Evolutionary conservation across 1,140 invertebrate genomes (phyloP).

Genomic region (Maniola jurtina): DNA sequence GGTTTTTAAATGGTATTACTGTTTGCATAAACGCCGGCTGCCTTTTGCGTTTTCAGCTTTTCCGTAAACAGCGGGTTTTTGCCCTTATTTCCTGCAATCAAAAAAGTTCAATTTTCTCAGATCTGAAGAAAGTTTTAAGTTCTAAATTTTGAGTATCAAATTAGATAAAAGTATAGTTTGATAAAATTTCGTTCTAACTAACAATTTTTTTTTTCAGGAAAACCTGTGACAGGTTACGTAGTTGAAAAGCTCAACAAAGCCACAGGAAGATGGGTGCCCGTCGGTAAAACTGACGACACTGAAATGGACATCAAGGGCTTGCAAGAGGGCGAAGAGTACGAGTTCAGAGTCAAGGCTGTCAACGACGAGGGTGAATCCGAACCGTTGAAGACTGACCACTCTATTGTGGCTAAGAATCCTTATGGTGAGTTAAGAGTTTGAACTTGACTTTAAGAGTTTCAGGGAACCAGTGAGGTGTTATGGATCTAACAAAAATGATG

Average conservation of each 20-base stretch:
- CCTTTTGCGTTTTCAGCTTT: too few relatives aligned
- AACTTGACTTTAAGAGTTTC: too few relatives aligned
- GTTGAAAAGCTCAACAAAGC: slow-evolving; percentile 97
- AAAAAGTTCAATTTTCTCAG: background rate
- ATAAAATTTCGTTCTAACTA: background rate
- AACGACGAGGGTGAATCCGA: slow-evolving; percentile 99
- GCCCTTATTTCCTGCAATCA: too few relatives aligned
- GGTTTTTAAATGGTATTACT: too few relatives aligned
- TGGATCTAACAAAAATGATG: too few relatives aligned
- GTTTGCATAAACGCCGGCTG: too few relatives aligned
- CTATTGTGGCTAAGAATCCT: slow-evolving; percentile 95
- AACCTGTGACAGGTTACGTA: slow-evolving; percentile 96
- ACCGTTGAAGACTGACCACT: slow-evolving; percentile 92
- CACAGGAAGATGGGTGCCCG: slow-evolving; percentile 96
- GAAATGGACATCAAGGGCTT: slow-evolving; percentile 95
- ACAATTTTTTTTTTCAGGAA: slow-evolving; percentile 57
- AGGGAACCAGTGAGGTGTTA: too few relatives aligned
- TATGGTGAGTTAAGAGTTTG: slow-evolving; percentile 82
- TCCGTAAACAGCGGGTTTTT: too few relatives aligned
- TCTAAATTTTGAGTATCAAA: too few relatives aligned
- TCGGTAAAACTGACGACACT: slow-evolving; percentile 91
- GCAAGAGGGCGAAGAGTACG: slow-evolving; percentile 95
- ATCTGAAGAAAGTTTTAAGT: background rate
- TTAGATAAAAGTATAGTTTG: too few relatives aligned
- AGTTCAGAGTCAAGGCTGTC: slow-evolving; percentile 98